These are phyloP conservation scores for Arvicanthis niloticus DNA, from an alignment of 2,113 vertebrate species.

Conservation along the genomic window DNA sequence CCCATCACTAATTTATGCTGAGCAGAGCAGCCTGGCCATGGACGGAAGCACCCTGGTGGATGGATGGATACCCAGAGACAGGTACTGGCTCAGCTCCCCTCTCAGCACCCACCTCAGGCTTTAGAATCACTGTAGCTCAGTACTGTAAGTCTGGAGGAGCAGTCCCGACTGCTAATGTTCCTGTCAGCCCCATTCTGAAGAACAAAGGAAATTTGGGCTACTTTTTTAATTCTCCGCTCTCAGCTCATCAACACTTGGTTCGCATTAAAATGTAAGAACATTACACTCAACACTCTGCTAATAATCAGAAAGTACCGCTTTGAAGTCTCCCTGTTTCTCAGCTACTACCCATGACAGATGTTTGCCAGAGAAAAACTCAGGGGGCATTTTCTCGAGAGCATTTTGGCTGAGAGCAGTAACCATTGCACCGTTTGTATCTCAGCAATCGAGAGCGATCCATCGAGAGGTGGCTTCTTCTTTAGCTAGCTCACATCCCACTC, in stretches of 20 bases:
- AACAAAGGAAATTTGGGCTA: slow-evolving; percentile 88
- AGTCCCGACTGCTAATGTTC: slow-evolving; percentile 78
- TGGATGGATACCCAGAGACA: neutral
- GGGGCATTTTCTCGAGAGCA: slow-evolving; percentile 84
- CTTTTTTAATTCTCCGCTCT: slow-evolving; percentile 88
- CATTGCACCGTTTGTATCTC: slow-evolving; percentile 87
- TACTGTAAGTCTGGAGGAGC: slow-evolving; percentile 63
- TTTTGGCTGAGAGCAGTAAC: slow-evolving; percentile 87
- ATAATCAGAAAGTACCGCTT: slow-evolving; percentile 88
- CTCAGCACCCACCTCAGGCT: neutral
- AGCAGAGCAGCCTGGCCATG: neutral
- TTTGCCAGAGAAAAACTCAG: slow-evolving; percentile 87
- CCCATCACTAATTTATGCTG: neutral
- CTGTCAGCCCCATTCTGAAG: slow-evolving; percentile 84
- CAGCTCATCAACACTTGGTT: slow-evolving; percentile 88
- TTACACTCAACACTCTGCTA: slow-evolving; percentile 86
- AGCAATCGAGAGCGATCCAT: slow-evolving; percentile 89
- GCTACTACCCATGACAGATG: slow-evolving; percentile 90
- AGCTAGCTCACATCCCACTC: slow-evolving; percentile 90
- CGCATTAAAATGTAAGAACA: slow-evolving; percentile 89
- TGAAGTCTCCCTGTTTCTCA: slow-evolving; percentile 88
- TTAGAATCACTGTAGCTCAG: neutral
- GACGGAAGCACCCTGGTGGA: neutral
- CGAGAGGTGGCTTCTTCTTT: slow-evolving; percentile 89
- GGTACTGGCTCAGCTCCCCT: neutral